Conservation (phyloP, 2,888 invertebrate genomes). For the Drosophila buzzatii region DNA sequence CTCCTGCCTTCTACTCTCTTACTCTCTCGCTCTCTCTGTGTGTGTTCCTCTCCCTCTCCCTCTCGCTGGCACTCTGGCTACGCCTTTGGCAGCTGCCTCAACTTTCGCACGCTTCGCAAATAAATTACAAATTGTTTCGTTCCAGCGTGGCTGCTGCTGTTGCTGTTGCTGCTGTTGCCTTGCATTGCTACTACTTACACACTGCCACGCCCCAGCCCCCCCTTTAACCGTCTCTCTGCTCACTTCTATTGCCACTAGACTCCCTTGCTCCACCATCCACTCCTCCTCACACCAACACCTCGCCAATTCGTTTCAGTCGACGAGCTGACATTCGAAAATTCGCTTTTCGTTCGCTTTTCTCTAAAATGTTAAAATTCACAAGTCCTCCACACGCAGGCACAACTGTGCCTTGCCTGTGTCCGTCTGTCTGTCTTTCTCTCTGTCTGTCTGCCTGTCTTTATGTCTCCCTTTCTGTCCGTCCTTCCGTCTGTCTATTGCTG, state of each 20-base stretch:
- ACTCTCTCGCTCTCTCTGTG: background rate
- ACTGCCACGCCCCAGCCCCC: conserved; percentile 28
- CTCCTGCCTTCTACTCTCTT: conserved; percentile 13
- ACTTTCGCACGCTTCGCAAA: conserved; percentile 81
- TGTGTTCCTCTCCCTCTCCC: background rate
- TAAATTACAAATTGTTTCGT: conserved; percentile 84
- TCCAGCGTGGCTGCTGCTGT: conserved; percentile 58
- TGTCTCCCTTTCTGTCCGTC: conserved; percentile 42
- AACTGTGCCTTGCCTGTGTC: conserved; percentile 7
- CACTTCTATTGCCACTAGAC: background rate
- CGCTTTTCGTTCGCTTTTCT: conserved; percentile 73
- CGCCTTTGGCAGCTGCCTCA: conserved; percentile 79
- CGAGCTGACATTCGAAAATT: conserved; percentile 69
- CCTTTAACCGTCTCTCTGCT: background rate
- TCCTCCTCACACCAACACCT: conserved; percentile 20
- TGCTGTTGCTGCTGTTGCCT: conserved; percentile 16
- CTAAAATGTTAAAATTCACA: conserved; percentile 82
- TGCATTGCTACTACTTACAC: conserved; percentile 59
- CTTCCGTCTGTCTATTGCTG: conserved; percentile 31
- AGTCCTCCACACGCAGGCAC: conserved; percentile 58
- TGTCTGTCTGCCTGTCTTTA: conserved; percentile 5
- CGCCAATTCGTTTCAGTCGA: conserved; percentile 75
- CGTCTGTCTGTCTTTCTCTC: conserved; percentile 27
- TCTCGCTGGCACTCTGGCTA: conserved; percentile 54
- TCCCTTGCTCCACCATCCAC: conserved; percentile 12